A percentile compares a stretch with the other conserved stretches of the same genome.
phyloP scores from a whole-genome alignment of 2,797 vertebrate species.

The Syngnathus rostellatus region DNA sequence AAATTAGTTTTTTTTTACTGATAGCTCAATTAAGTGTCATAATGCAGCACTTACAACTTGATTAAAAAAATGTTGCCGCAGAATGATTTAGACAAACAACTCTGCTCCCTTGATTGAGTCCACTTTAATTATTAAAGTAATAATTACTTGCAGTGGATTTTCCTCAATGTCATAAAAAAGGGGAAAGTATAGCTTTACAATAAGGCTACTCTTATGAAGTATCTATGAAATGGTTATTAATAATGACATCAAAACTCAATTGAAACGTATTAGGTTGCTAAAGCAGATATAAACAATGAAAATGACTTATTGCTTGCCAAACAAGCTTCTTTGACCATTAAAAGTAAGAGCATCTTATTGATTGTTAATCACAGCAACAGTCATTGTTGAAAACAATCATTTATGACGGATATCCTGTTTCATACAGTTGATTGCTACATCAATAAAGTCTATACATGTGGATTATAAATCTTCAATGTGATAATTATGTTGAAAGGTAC shows the following conservation, averaged over 20 bases:
- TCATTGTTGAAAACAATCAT: background rate
- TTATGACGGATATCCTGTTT: background rate
- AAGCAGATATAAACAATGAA: background rate
- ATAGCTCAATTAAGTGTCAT: background rate
- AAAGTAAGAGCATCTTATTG: background rate
- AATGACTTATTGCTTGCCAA: background rate
- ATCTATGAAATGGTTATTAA: constrained; percentile 1
- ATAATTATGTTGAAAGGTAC: too few species aligned
- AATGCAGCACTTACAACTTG: background rate
- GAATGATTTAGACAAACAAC: background rate
- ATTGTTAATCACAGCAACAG: background rate
- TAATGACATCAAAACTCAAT: background rate
- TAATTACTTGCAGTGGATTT: background rate
- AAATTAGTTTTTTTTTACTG: constrained; percentile 1
- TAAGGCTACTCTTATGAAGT: background rate
- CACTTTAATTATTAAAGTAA: constrained; percentile 1
- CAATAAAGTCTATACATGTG: background rate
- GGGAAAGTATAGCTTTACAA: background rate
- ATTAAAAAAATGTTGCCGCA: background rate
- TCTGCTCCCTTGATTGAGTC: background rate
- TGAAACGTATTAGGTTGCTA: background rate
- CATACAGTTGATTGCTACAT: background rate
- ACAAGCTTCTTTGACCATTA: background rate
- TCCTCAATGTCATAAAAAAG: background rate
- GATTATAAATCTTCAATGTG: too few species aligned